Evolutionary conservation across 2,888 invertebrate genomes (phyloP), one percentile per base, ranked within the genome.

Genomic region (Eubasilissa splendida): DNA sequence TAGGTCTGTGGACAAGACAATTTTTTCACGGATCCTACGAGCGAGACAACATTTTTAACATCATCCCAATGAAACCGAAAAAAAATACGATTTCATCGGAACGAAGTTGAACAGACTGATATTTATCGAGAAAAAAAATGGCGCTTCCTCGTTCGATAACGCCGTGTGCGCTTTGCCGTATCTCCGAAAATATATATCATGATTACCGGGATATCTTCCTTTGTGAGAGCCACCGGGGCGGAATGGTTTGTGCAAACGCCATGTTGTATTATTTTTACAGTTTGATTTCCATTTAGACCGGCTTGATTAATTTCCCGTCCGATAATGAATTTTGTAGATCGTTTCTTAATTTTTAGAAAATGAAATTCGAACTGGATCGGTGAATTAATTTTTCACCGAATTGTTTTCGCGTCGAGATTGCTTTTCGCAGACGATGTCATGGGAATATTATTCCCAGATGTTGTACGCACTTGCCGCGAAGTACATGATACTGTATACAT

Each of bases 201-300:
- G 31, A 66, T 42, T 66, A 42, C 50, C 52, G 14, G 50, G 50
- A n/a, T 42, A 33, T 66, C 50, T 66, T 70, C 53, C 70, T 70
- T 70, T 70, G 70, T 70, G 70, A 22, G 9, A 52, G 31, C 70
- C 70, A 53, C 22, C 53, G 53, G 70, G 53, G 53, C 53, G 70
- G 70, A 70, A 70, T n/a, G 70, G 54, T 14, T 53, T n/a, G 66
- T n/a, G 31, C n/a, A n/a, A 50, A n/a, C 60, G 60, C 60, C 31
- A 63, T 63, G 14, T 66, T 42, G 22, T 22, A 22, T 66, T 66
- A 50, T 50, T 66, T 66, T 66, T 33, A 42, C 66, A 66, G 66
- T 66, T 66, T 66, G 66, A 66, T 66, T 66, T 33, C 66, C n/a
- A 33, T 66, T 66, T 66, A 42, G 66, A 42, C 22, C 22, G 22